These are phyloP conservation scores for Meandrusa payeni DNA, from an alignment of 2,888 invertebrate genomes.

Conservation along the genomic window DNA sequence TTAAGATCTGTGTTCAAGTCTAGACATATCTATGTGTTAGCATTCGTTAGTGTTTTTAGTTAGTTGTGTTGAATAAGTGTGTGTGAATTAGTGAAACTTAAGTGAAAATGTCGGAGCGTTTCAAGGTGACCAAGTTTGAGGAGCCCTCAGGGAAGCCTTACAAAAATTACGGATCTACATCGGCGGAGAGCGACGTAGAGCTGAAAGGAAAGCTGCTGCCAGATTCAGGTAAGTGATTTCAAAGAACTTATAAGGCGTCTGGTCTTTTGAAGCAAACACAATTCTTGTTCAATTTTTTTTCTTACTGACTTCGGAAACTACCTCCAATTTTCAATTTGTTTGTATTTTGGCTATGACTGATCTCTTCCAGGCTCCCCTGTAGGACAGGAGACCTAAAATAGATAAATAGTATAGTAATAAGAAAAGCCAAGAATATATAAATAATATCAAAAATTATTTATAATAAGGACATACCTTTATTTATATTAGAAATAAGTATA, in stretches of 20 bases:
- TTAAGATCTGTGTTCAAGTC: neutral
- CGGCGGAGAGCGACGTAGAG: conserved; percentile 69
- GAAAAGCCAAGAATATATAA: too few species aligned
- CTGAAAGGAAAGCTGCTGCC: conserved; percentile 67
- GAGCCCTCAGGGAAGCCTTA: conserved; percentile 75
- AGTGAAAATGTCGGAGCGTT: conserved; percentile 80
- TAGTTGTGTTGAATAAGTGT: conserved; percentile 22
- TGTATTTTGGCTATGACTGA: too few species aligned
- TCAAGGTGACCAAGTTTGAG: conserved; percentile 82
- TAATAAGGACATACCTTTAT: too few species aligned
- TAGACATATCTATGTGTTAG: conserved; percentile 12
- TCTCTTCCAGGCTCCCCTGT: too few species aligned
- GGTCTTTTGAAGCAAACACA: neutral
- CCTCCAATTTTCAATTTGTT: too few species aligned
- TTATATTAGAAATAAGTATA: too few species aligned
- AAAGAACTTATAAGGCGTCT: neutral
- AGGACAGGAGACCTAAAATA: too few species aligned
- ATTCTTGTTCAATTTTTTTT: too few species aligned
- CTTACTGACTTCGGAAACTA: too few species aligned
- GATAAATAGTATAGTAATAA: too few species aligned
- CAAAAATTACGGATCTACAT: conserved; percentile 82
- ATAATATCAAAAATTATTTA: too few species aligned
- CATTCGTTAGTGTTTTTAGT: conserved; percentile 18
- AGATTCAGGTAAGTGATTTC: conserved; percentile 58
- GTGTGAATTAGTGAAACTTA: conserved; percentile 29